Base-by-base conservation (phyloP, 64 coral and sea anemone species). In the Hydrozoanthus tunicans region DNA sequence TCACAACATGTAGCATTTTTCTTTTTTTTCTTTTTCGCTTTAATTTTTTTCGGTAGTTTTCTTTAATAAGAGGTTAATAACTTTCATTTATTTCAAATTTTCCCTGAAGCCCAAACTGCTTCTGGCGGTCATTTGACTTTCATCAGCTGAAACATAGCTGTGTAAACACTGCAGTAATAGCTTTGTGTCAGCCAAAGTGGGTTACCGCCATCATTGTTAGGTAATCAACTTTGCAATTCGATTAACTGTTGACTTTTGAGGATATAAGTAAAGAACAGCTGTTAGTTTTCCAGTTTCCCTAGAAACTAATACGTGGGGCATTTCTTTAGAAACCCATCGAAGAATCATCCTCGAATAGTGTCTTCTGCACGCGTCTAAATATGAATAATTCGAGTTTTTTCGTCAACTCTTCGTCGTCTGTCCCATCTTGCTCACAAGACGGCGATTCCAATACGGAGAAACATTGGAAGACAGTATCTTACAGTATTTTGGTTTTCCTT, bases 161-260 rank as follows among this genome's bases (percentile, higher is more conserved):
- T 14, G 11, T 57, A 70, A 58, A 56, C 20, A 58, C 25, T 9
- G 15, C 17, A 72, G 66, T n/a, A 70, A 57, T 56, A 58, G 32
- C 24, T 75, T 88, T 51, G 68, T 62, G 56, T 60, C 69, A 73
- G 53, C 69, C 3, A 27, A 86, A 86, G 17, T 56, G 68, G 60
- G 20, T 82, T 59, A 74, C 56, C 13, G 57, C 11, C 51, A 70
- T 53, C 68, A 26, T 51, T 88, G 80, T 74, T 73, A 14, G 84
- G 69, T 24, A 43, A 61, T 88, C 55, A 60, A 88, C 9, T 60
- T 51, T 15, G 5, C 55, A 57, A 23, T n/a, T 57, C 60, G 56
- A 7, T 7, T 58, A 88, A 88, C 24, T 88, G 84, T 88, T 88
- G 54, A 88, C 69, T 88, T 57, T 73, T 58, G 2, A 55, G 61